A percentile compares a stretch with the other conserved stretches of the same genome.
Evolutionary conservation across 2,113 vertebrate species (phyloP).

Genomic region (Entelurus aequoreus): DNA sequence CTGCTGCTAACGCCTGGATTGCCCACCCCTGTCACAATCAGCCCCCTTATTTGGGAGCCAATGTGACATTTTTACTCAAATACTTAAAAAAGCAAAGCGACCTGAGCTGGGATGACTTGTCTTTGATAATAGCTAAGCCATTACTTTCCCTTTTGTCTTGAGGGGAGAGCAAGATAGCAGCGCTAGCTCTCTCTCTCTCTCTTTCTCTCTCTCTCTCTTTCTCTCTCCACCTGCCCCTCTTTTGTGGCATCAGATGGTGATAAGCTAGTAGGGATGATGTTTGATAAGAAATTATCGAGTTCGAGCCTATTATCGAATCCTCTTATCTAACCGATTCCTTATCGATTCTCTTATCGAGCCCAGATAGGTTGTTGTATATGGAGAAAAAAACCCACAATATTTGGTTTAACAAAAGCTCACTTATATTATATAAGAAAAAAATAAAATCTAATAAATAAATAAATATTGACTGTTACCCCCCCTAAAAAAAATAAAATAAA

Average conservation of each 20-base stretch:
- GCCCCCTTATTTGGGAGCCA: conserved; percentile 12
- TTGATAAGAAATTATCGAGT: too few relatives aligned
- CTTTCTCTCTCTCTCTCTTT: conserved; percentile 39
- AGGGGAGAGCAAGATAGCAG: conserved; percentile 43
- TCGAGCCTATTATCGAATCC: too few relatives aligned
- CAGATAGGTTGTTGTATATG: too few relatives aligned
- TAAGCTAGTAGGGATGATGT: too few relatives aligned
- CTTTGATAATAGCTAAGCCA: conserved; percentile 64
- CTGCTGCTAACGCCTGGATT: conserved; percentile 61
- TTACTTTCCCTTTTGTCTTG: conserved; percentile 73
- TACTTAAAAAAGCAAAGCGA: conserved; percentile 13
- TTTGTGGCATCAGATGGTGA: conserved; percentile 53
- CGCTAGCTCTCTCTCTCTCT: conserved; percentile 47
- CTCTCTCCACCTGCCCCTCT: conserved; percentile 44
- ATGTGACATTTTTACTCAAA: conserved; percentile 12
- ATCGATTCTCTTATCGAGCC: too few relatives aligned
- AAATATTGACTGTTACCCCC: too few relatives aligned
- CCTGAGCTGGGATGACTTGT: conserved; percentile 37
- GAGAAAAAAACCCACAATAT: too few relatives aligned
- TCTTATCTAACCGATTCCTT: too few relatives aligned
- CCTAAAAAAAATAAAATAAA: too few relatives aligned
- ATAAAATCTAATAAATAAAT: too few relatives aligned
- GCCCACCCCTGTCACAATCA: conserved; percentile 40
- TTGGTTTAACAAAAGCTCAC: too few relatives aligned
- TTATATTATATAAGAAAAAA: too few relatives aligned